Evolutionary conservation across 2,888 invertebrate genomes (phyloP), one percentile per base, ranked within the genome.

Genomic region (Conus canariensis): DNA sequence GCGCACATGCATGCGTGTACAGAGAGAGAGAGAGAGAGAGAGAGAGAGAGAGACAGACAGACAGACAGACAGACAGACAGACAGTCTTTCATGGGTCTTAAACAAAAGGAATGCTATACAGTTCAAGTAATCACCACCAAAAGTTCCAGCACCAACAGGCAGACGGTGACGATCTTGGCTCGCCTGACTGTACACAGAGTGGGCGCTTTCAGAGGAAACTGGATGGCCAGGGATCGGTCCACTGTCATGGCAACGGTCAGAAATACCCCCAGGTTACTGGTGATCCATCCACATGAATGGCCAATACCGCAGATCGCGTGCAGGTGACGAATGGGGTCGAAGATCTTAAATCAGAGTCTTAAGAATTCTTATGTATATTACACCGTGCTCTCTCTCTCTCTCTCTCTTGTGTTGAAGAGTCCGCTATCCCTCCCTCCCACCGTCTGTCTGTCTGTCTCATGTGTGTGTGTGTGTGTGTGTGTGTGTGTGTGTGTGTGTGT

Each of bases 231-330:
- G 6, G 93, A 93, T 14, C 94, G 91, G 85, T 94, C 95, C 12
- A 93, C 90, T 45, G 94, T 95, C 95, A 94, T 95, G 64, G 93
- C 94, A 8, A 93, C 93, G 0, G 94, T 94, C 25, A 94, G 91
- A 45, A 94, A 87, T 45, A 95, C 92, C 0, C 94, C 95, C 58
- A 94, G 83, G 89, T 95, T 94, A 85, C 95, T 94, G 45, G 93
- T 94, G 0, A 92, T 91, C 92, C 93, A 93, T 5, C 95, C 94
- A 59, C 93, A 91, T 85, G 94, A 93, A 88, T 94, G 92, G 80
- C 94, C 92, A 88, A 93, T 82, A 30, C 93, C 93, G 74, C 95
- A 95, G 90, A 95, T 92, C 22, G 92, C 77, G 90, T 95, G 93
- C 14, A 92, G 59, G 9, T 85, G 30, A 9, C 88, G 80, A 10